Base-by-base conservation (phyloP, 2,888 invertebrate genomes). In the Dryadula phaetusa region DNA sequence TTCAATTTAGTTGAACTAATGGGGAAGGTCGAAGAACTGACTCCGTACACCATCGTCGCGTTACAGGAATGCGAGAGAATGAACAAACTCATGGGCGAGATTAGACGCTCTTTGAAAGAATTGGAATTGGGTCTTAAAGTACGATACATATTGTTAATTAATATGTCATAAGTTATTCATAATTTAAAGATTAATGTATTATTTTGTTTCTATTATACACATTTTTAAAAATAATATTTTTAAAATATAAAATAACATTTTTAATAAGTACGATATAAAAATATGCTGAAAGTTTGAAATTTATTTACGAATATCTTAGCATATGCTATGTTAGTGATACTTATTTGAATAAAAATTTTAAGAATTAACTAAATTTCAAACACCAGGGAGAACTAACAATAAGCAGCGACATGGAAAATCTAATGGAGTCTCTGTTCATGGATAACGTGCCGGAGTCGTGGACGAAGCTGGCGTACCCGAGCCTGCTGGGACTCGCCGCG, bases 1-100 rank as follows among this genome's bases (percentile, higher is more conserved):
- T 99, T 98, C 85, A 97, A 96, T 80, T 95, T 99, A 77, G 81
- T 90, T 0, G 99, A 99, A 82, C 94, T 99, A 79, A 96, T 96
- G 95, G 95, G 94, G 0, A 97, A 97, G 84, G 95, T 95, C 3
- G 98, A 98, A 84, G 98, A 99, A 78, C 93, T 96, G 70, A 97
- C 97, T 2, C 99, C 99, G 0, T 99, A 95, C 82, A 96, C 97
- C 0, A 97, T 98, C 62, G 99, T 99, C 0, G 97, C 97, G 0
- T 94, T 98, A 76, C 98, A 99, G 73, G 99, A 99, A 87, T 98
- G 98, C 84, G 98, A 99, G 85, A 94, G 98, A 47, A 98, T 99
- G 98, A 99, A 99, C 85, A 94, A 93, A 42, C 94, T 99, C 7
- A 97, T 97, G 81, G 91, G 94, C 1, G 98, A 98, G 86, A 95